Evolutionary conservation across 2,113 vertebrate species (phyloP).

Genomic region (Osmerus mordax): DNA sequence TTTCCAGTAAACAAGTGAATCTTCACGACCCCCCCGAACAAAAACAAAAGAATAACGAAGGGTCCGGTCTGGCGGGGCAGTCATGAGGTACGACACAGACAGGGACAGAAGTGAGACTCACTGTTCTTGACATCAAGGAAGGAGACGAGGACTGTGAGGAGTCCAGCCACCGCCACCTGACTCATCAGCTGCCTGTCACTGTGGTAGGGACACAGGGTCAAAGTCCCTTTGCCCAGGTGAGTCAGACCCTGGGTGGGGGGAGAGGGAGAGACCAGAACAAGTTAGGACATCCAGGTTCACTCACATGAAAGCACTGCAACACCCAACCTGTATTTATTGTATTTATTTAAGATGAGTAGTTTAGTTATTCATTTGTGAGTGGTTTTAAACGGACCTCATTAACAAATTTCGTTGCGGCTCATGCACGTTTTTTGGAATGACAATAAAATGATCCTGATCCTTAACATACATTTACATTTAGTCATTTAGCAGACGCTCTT

Average conservation of each 20-base stretch:
- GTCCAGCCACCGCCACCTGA: slow-evolving; percentile 93
- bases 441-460: too few relatives aligned
- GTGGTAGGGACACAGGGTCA: slow-evolving; percentile 98
- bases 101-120: slow-evolving; percentile 66
- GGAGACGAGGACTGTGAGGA: slow-evolving; percentile 93
- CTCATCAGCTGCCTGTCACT: slow-evolving; percentile 98
- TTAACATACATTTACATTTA: too few relatives aligned
- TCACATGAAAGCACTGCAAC: slow-evolving; percentile 7
- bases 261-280: slow-evolving; percentile 5
- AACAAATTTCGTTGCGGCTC: too few relatives aligned
- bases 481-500: too few relatives aligned
- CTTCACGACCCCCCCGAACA: background rate
- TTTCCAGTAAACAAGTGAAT: background rate
- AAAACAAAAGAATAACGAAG: too few relatives aligned
- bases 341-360: too few relatives aligned
- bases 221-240: slow-evolving; percentile 95
- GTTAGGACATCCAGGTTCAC: slow-evolving; percentile 19
- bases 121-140: slow-evolving; percentile 98
- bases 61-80: background rate
- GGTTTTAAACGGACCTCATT: too few relatives aligned
- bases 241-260: slow-evolving; percentile 82
- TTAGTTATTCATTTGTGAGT: too few relatives aligned
- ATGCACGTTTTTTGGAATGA: too few relatives aligned
- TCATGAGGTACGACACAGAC: background rate
- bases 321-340: too few relatives aligned